These are phyloP conservation scores for Thalassaphorura encarpata DNA, from an alignment of 1,140 invertebrate species.

Conservation along the genomic window DNA sequence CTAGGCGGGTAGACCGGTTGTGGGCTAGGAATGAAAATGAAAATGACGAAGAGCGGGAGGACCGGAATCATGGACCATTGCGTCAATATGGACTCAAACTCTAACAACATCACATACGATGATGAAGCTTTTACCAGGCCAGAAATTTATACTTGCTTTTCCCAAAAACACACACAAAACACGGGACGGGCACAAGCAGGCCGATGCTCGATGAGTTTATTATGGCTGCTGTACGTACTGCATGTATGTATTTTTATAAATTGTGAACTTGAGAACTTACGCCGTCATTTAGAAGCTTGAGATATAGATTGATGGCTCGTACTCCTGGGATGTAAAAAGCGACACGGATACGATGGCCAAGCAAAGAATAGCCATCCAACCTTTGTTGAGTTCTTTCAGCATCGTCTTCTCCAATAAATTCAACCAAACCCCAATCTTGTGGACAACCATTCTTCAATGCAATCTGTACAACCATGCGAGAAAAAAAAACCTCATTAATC, in stretches of 20 bases:
- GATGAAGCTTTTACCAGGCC: too few species aligned
- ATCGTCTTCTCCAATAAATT: slow-evolving; percentile 43
- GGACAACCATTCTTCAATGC: slow-evolving; percentile 47
- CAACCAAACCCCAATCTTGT: slow-evolving; percentile 49
- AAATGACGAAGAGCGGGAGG: too few species aligned
- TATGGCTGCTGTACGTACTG: too few species aligned
- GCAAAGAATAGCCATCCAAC: slow-evolving; percentile 39
- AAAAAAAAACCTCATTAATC: background rate
- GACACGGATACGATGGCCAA: slow-evolving; percentile 41
- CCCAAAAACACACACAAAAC: background rate
- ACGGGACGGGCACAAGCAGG: background rate
- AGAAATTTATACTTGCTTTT: too few species aligned
- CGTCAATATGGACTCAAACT: too few species aligned
- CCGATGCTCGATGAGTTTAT: background rate
- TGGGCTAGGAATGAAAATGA: too few species aligned
- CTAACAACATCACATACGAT: too few species aligned
- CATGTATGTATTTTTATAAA: background rate
- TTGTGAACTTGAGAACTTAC: slow-evolving; percentile 32
- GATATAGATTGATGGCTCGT: slow-evolving; percentile 47
- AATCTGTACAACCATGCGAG: slow-evolving; percentile 41
- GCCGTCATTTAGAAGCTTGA: slow-evolving; percentile 42
- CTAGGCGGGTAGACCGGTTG: too few species aligned
- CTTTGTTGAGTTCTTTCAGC: slow-evolving; percentile 43
- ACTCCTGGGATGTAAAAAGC: slow-evolving; percentile 50
- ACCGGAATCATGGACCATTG: too few species aligned